Evolutionary conservation across 2,888 invertebrate species (phyloP).

Genomic region (Agriopis aurantiaria): DNA sequence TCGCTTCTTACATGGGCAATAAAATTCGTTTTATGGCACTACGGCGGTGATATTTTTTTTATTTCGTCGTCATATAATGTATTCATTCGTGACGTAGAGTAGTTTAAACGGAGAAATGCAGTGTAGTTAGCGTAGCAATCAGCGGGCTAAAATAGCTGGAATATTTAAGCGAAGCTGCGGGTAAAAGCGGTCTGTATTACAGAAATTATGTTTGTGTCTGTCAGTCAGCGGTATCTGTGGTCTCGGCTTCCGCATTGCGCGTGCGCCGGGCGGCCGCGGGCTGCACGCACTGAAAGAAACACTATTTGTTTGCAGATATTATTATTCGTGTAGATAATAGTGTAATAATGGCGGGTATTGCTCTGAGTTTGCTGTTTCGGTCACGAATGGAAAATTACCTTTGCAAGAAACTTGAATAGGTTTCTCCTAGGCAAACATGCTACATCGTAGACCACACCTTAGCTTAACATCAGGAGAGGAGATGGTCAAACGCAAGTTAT

Average conservation of each 20-base stretch:
- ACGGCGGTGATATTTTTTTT: constrained; percentile 31
- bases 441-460: too few species aligned
- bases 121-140: constrained; percentile 46
- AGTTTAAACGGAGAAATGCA: constrained; percentile 45
- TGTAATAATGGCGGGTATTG: constrained; percentile 27
- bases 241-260: constrained; percentile 70
- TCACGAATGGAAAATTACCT: constrained; percentile 28
- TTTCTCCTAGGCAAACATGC: too few species aligned
- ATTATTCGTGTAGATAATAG: constrained; percentile 46
- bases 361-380: constrained; percentile 18
- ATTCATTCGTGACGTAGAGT: constrained; percentile 42
- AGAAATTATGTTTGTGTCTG: constrained; percentile 51
- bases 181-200: constrained; percentile 48
- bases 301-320: constrained; percentile 56
- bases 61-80: constrained; percentile 37
- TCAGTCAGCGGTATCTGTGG: constrained; percentile 54
- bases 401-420: not conserved
- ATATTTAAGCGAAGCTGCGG: constrained; percentile 48
- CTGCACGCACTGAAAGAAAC: constrained; percentile 50
- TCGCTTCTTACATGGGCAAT: constrained; percentile 21
- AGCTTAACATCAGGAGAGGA: too few species aligned
- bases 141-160: constrained; percentile 46
- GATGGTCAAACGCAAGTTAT: too few species aligned
- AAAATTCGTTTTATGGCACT: constrained; percentile 34
- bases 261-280: constrained; percentile 48